Base-by-base conservation (phyloP, 1,140 invertebrate genomes). In the Drosophila prosaltans region DNA sequence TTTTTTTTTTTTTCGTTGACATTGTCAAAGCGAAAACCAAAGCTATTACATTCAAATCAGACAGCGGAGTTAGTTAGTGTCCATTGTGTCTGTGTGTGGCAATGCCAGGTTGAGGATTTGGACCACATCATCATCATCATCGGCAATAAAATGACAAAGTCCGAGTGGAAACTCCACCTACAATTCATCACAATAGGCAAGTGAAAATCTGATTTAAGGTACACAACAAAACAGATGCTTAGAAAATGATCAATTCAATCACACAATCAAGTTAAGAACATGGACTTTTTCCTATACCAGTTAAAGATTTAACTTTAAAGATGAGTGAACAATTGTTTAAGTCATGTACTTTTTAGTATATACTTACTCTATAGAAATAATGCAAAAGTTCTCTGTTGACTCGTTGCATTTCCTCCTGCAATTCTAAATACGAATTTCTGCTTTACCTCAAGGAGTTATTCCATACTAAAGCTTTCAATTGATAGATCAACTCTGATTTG, bases 41-140 rank as follows among this genome's bases (percentile, higher is more conserved):
- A 74, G 69, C 78, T 72, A 89, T 89, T 90, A 89, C 81, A 89
- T 89, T 89, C 84, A 89, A 89, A 89, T 89, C 84, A 89, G 84
- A 72, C 67, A 54, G 28, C 48, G 80, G 78, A 81, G 84, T 89
- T 89, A 89, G 84, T 89, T 89, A 89, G 84, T 84, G 74, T 65
- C 81, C 81, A 89, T 89, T 89, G 84, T 89, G 80, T 43, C 81
- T 89, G 89, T 89, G 84, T 89, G 80, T 43, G 40, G n/a, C 66
- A 51, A 45, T 43, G 59, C 65, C 67, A 71, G 36, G 72, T 51
- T 55, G 45, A 60, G 45, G 45, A 48, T 21, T 24, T 48, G 6
- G 16, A 24, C 45, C 45, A 48, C 16, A 24, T 9, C 45, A 51
- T 9, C 45, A 51, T 24, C 45, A 48, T 51, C 21, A 26, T 51